These are phyloP conservation scores for Heteromurus nitidus DNA, from an alignment of 2,888 invertebrate species.

Conservation along the genomic window DNA sequence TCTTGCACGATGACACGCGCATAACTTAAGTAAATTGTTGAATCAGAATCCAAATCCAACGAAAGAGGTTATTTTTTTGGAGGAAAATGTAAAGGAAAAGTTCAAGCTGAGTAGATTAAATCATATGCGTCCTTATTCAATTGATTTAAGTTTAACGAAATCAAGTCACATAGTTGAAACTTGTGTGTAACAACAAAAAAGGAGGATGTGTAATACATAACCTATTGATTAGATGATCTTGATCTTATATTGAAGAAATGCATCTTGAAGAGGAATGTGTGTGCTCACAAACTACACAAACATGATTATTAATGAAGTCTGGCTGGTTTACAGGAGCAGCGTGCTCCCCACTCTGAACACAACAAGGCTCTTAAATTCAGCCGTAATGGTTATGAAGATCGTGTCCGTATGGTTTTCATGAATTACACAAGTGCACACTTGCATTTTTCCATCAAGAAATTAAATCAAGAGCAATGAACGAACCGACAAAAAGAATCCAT, in stretches of 20 bases:
- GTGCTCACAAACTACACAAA: background rate
- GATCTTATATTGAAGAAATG: slow-evolving; percentile 9
- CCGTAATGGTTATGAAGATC: background rate
- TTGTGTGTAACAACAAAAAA: background rate
- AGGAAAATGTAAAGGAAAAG: background rate
- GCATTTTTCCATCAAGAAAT: background rate
- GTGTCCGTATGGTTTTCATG: background rate
- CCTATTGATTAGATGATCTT: no score
- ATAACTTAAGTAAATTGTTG: no score
- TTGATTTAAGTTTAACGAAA: background rate
- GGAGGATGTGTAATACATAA: slow-evolving; percentile 6
- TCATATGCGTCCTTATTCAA: background rate
- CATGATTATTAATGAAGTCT: background rate
- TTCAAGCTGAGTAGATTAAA: background rate
- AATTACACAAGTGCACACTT: background rate
- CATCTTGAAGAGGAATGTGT: background rate
- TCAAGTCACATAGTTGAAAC: background rate
- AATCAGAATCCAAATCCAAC: no score
- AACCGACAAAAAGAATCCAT: slow-evolving; percentile 12
- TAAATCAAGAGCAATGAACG: background rate
- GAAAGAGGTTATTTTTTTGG: no score
- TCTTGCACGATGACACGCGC: no score
- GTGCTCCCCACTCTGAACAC: background rate
- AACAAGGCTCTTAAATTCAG: slow-evolving; percentile 1
- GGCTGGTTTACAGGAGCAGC: background rate